These are phyloP conservation scores for Actinemys pallida DNA, from an alignment of 2,113 vertebrate species.

Conservation along the genomic window DNA sequence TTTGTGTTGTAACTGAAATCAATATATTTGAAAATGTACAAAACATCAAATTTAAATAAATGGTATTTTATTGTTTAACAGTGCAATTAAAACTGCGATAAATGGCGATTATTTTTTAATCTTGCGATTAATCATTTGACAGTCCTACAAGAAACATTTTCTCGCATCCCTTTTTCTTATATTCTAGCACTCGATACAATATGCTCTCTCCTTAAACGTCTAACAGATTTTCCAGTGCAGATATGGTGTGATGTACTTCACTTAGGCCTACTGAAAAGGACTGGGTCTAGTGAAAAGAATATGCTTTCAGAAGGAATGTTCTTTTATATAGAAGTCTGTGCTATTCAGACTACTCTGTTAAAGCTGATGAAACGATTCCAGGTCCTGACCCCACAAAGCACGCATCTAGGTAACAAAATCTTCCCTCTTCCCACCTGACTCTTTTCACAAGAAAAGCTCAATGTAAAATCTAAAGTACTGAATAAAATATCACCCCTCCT, in stretches of 20 bases:
- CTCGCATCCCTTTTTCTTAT: background rate
- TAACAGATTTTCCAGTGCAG: background rate
- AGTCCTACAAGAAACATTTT: fast-evolving
- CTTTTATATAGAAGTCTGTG: constrained; percentile 34
- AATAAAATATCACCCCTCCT: background rate
- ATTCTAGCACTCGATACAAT: background rate
- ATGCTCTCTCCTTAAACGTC: background rate
- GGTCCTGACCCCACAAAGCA: constrained; percentile 23
- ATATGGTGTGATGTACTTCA: background rate
- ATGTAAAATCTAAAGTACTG: background rate
- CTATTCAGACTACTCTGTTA: constrained; percentile 6
- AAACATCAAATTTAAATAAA: too few relatives aligned
- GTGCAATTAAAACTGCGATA: too few relatives aligned
- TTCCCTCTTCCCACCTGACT: background rate
- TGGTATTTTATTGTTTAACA: too few relatives aligned
- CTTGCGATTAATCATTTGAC: too few relatives aligned
- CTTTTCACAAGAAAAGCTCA: background rate
- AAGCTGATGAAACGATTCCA: background rate
- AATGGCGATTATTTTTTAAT: too few relatives aligned
- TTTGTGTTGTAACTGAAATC: too few relatives aligned
- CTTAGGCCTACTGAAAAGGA: background rate
- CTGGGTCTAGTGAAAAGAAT: background rate
- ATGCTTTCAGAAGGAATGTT: background rate
- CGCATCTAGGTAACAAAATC: background rate
- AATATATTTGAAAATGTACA: too few relatives aligned